A percentile compares a stretch with the other conserved stretches of the same genome.
Conservation (phyloP, 2,888 invertebrate species). For the Apeira syringaria region DNA sequence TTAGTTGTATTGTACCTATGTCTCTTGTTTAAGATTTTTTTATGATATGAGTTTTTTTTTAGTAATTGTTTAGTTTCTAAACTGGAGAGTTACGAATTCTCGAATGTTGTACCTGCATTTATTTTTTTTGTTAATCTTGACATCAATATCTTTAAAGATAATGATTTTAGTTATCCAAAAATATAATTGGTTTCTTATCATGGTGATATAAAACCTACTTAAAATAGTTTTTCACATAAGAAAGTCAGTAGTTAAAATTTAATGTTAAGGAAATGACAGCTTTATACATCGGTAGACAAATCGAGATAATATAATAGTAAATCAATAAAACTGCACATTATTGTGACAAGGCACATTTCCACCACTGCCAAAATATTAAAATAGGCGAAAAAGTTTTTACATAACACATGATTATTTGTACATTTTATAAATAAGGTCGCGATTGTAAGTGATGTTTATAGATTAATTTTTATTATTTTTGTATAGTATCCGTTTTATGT, state of each 20-base stretch:
- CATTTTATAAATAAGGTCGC: slow-evolving; percentile 76
- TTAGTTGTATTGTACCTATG: slow-evolving; percentile 65
- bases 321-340: slow-evolving; percentile 59
- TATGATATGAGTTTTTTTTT: slow-evolving; percentile 69
- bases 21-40: slow-evolving; percentile 53
- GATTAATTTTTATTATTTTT: slow-evolving; percentile 70
- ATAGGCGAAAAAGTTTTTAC: slow-evolving; percentile 51
- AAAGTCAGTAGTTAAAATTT: slow-evolving; percentile 77
- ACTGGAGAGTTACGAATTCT: slow-evolving; percentile 81
- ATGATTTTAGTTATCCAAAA: slow-evolving; percentile 70
- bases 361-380: slow-evolving; percentile 79
- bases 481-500: slow-evolving; percentile 58
- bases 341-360: slow-evolving; percentile 84
- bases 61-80: slow-evolving; percentile 79
- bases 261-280: slow-evolving; percentile 76
- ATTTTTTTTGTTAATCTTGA: slow-evolving; percentile 79
- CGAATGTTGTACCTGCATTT: slow-evolving; percentile 85
- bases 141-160: slow-evolving; percentile 75
- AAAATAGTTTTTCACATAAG: slow-evolving; percentile 70
- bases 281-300: slow-evolving; percentile 73
- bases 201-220: slow-evolving; percentile 60
- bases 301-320: slow-evolving; percentile 51
- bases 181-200: slow-evolving; percentile 64
- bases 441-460: slow-evolving; percentile 78
- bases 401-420: slow-evolving; percentile 71